phyloP scores from a whole-genome alignment of 2,888 invertebrate species.

The Spilosoma lubricipeda region DNA sequence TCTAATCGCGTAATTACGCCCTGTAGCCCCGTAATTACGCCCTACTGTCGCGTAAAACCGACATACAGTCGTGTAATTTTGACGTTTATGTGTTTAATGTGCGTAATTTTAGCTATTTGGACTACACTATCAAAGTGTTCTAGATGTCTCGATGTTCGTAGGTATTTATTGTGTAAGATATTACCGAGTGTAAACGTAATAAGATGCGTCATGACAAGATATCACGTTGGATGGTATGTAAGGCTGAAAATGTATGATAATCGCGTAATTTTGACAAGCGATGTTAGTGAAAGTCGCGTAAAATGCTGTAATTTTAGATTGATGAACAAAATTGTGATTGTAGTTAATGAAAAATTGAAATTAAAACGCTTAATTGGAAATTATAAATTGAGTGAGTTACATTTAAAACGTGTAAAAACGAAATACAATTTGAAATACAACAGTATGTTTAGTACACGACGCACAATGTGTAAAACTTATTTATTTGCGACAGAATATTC shows the following conservation, averaged over 20 bases:
- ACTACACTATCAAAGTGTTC: slow-evolving; percentile 43
- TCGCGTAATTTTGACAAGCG: slow-evolving; percentile 19
- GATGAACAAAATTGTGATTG: slow-evolving; percentile 15
- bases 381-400: slow-evolving; percentile 7
- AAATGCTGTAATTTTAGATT: slow-evolving; percentile 14
- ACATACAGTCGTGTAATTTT: slow-evolving; percentile 28
- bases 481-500: slow-evolving; percentile 16
- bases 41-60: slow-evolving; percentile 22
- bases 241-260: slow-evolving; percentile 18
- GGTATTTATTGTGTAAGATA: slow-evolving; percentile 32
- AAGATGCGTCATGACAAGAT: slow-evolving; percentile 20
- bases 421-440: slow-evolving; percentile 5
- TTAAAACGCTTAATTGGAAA: not conserved
- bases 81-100: slow-evolving; percentile 23
- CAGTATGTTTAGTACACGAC: slow-evolving; percentile 10
- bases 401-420: slow-evolving; percentile 11
- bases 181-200: slow-evolving; percentile 30
- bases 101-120: slow-evolving; percentile 31
- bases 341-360: slow-evolving; percentile 19
- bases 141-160: slow-evolving; percentile 20
- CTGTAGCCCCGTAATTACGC: slow-evolving; percentile 24
- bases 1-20: slow-evolving; percentile 24
- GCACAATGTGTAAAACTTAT: slow-evolving; percentile 24
- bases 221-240: slow-evolving; percentile 20
- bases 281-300: slow-evolving; percentile 22